phyloP scores from a whole-genome alignment of 2,113 vertebrate species.

The Nothoprocta perdicaria region DNA sequence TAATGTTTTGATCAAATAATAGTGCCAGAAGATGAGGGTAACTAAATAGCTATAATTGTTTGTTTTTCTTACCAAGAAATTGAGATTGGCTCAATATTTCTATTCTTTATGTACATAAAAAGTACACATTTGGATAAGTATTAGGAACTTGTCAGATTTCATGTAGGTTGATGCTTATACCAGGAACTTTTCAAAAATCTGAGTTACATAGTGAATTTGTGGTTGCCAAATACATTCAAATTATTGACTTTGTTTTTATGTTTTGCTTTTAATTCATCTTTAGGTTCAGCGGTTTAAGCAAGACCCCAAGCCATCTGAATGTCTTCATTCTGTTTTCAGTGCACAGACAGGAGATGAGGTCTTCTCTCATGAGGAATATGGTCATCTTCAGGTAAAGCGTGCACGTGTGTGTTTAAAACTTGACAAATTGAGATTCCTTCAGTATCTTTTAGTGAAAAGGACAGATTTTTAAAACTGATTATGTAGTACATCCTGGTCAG shows the following conservation, averaged over 20 bases:
- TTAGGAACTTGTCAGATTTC: neutral
- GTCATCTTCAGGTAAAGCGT: constrained; percentile 92
- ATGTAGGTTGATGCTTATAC: neutral
- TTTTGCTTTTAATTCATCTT: constrained; percentile 17
- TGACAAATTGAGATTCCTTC: neutral
- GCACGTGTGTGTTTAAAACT: neutral
- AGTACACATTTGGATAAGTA: neutral
- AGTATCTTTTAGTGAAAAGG: neutral
- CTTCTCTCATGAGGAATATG: constrained; percentile 81
- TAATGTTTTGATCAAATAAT: no score
- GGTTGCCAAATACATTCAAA: neutral
- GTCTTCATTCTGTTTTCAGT: constrained; percentile 91
- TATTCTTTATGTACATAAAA: neutral
- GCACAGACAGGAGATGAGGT: constrained; percentile 92
- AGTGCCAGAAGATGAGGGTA: neutral
- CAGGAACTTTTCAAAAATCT: neutral
- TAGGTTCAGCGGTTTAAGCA: constrained; percentile 97
- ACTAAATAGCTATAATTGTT: neutral
- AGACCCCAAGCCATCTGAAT: constrained; percentile 91
- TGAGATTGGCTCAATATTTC: neutral
- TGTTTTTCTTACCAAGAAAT: neutral
- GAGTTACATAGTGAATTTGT: neutral
- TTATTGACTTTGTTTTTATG: neutral
- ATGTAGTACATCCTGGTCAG: neutral
- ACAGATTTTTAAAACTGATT: neutral